Percentiles rank a stretch among this genome's conserved stretches.
phyloP scores from a whole-genome alignment of 2,797 vertebrate genomes.

The Eospalax fontanierii region DNA sequence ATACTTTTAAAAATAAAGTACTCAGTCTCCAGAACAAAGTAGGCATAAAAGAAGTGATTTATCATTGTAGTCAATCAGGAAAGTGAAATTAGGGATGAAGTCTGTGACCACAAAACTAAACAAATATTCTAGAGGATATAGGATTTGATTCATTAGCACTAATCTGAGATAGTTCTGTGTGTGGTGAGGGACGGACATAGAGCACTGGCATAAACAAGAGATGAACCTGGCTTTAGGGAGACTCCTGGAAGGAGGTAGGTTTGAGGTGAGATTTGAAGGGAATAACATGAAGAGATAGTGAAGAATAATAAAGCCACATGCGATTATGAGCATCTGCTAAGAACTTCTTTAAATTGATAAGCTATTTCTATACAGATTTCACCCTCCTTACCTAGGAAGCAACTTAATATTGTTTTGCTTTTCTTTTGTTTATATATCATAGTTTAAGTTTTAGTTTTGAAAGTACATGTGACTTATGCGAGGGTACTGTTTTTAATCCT shows the following conservation, averaged over 20 bases:
- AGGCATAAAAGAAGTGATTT: background rate
- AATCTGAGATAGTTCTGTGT: background rate
- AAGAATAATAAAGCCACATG: background rate
- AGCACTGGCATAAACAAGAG: background rate
- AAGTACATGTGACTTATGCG: background rate
- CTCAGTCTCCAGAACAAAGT: background rate
- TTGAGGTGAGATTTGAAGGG: background rate
- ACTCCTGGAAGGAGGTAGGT: background rate
- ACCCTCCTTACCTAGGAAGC: background rate
- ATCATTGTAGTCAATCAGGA: background rate
- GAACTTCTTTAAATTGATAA: background rate
- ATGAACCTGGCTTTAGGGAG: background rate
- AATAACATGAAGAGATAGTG: background rate
- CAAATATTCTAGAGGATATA: background rate
- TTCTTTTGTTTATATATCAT: conserved; percentile 31
- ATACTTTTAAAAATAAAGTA: background rate
- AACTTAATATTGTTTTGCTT: conserved; percentile 19
- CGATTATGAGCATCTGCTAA: background rate
- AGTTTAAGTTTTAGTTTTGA: conserved; percentile 21
- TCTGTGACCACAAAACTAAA: background rate
- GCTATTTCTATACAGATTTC: conserved; percentile 31
- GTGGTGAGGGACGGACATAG: background rate
- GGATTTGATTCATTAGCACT: background rate
- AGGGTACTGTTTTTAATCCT: conserved; percentile 35
- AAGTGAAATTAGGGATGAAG: background rate